Evolutionary conservation across 2,797 vertebrate species (phyloP).

Genomic region (Neosilurus hyrtlii): DNA sequence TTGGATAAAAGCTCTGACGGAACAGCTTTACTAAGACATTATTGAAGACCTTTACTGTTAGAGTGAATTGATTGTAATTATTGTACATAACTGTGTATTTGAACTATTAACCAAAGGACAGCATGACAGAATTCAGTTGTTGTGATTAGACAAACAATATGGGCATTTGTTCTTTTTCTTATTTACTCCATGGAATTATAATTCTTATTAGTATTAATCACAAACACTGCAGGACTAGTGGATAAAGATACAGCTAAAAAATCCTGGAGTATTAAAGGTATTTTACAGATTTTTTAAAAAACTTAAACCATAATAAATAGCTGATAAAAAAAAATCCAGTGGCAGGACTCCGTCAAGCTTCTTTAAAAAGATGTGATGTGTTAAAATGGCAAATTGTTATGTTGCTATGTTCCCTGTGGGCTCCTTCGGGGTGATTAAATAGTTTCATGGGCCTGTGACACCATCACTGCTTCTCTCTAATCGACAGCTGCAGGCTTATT

Average conservation of each 20-base stretch:
- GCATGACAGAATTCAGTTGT: not conserved
- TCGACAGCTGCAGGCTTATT: conserved; percentile 16
- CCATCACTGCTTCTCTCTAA: conserved; percentile 28
- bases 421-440: conserved; percentile 26
- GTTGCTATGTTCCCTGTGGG: conserved; percentile 2
- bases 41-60: not conserved
- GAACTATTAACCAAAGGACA: not conserved
- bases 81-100: not conserved
- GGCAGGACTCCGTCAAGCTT: conserved; percentile 7
- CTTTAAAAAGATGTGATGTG: conserved; percentile 11
- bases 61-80: not conserved
- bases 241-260: not conserved
- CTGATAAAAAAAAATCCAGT: conserved; percentile 7
- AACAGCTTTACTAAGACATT: not conserved
- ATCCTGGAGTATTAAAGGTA: not conserved
- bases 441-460: conserved; percentile 17
- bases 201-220: not conserved
- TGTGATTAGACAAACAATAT: not conserved
- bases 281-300: not conserved
- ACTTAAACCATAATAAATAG: not conserved
- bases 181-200: not conserved
- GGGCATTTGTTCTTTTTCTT: not conserved
- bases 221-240: not conserved
- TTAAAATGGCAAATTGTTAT: conserved; percentile 29
- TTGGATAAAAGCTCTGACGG: not conserved